phyloP scores from a whole-genome alignment of 2,797 vertebrate genomes.

The Melanotaenia maccullochi region DNA sequence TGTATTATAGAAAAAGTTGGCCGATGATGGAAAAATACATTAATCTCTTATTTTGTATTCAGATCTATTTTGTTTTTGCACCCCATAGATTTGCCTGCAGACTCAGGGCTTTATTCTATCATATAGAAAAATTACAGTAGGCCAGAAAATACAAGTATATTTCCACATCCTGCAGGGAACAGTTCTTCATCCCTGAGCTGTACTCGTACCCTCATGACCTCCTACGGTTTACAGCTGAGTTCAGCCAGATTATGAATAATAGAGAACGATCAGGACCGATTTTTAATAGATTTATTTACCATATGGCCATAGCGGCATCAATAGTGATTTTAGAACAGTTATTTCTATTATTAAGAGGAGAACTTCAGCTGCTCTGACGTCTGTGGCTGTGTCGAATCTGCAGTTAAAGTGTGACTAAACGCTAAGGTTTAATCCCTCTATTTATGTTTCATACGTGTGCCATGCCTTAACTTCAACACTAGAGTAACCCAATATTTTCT shows the following conservation, averaged over 20 bases:
- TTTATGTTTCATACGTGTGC: constrained; percentile 23
- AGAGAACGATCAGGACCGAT: constrained; percentile 72
- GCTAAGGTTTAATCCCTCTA: constrained; percentile 35
- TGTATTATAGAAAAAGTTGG: not conserved
- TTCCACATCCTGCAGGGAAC: constrained; percentile 10
- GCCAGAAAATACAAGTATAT: constrained; percentile 22
- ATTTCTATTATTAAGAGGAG: constrained; percentile 25
- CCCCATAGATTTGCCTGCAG: constrained; percentile 12
- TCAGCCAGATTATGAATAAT: constrained; percentile 75
- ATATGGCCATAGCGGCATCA: constrained; percentile 46
- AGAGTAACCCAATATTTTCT: not conserved
- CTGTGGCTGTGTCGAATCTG: constrained; percentile 11
- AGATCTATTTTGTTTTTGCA: not conserved
- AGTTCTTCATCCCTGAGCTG: constrained; percentile 21
- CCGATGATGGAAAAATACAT: not conserved
- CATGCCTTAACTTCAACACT: constrained; percentile 22
- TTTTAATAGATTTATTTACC: constrained; percentile 65
- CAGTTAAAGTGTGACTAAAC: constrained; percentile 14
- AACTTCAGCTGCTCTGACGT: not conserved
- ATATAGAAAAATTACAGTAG: constrained; percentile 12
- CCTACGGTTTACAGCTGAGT: constrained; percentile 56
- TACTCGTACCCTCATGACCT: constrained; percentile 38
- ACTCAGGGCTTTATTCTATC: constrained; percentile 15
- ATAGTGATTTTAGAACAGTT: constrained; percentile 47
- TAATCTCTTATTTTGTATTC: not conserved